These are phyloP conservation scores for Enteromius argenteus DNA, from an alignment of 2,797 vertebrate species.

Conservation along the genomic window DNA sequence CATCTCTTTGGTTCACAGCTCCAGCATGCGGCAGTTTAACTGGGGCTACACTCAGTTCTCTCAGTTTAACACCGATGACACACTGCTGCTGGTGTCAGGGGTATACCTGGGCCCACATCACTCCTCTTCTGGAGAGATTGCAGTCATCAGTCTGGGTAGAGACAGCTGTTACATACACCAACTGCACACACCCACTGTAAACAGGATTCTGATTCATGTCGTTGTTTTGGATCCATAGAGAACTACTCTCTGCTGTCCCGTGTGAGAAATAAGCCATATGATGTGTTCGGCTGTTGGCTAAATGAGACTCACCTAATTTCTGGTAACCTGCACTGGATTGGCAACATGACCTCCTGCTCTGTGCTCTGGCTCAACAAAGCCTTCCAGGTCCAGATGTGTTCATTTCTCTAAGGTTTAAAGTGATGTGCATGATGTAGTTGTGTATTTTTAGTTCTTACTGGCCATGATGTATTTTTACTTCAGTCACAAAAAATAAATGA, in stretches of 20 bases:
- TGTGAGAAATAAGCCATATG: conserved; percentile 95
- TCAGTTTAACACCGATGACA: conserved; percentile 96
- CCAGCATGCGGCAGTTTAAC: conserved; percentile 94
- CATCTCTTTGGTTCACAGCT: conserved; percentile 91
- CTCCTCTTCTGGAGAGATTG: conserved; percentile 94
- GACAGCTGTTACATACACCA: neutral
- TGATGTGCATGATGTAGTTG: neutral
- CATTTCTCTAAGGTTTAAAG: neutral
- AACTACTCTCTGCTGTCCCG: conserved; percentile 91
- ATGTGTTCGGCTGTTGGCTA: conserved; percentile 98
- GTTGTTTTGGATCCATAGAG: conserved; percentile 74
- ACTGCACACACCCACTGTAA: neutral
- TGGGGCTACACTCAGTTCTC: conserved; percentile 99
- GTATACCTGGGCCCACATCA: conserved; percentile 94
- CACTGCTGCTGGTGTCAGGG: conserved; percentile 90
- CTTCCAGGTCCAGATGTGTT: conserved; percentile 86
- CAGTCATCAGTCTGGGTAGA: conserved; percentile 93
- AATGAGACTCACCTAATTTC: conserved; percentile 96
- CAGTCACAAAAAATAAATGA: neutral
- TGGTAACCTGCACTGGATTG: conserved; percentile 95
- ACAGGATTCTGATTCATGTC: neutral
- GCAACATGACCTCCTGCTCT: conserved; percentile 94
- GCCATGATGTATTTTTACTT: neutral
- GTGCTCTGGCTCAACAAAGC: conserved; percentile 99
- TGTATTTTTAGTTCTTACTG: neutral